These are phyloP conservation scores for Menidia menidia DNA, from an alignment of 2,797 vertebrate species.

Conservation along the genomic window DNA sequence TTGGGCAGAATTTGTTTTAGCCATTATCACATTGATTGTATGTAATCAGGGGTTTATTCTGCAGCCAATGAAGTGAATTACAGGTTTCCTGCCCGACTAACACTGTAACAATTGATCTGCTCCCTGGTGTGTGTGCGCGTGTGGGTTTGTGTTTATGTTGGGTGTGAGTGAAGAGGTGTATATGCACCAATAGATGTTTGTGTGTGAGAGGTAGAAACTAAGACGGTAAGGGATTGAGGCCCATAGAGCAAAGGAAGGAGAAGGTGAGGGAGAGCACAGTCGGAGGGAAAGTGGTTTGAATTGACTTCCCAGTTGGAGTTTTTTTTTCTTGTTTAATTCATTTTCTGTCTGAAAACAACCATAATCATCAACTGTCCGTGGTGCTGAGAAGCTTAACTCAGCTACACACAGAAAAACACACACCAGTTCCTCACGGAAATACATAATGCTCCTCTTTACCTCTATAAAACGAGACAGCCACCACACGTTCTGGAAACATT, in stretches of 20 bases:
- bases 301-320: conserved; percentile 72
- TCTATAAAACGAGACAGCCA: conserved; percentile 13
- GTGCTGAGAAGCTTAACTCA: conserved; percentile 47
- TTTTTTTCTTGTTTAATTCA: conserved; percentile 68
- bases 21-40: conserved; percentile 89
- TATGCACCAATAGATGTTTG: conserved; percentile 52
- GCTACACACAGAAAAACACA: conserved; percentile 34
- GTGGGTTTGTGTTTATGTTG: conserved; percentile 25
- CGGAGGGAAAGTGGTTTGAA: conserved; percentile 75
- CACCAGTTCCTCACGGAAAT: background rate
- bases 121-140: conserved; percentile 68
- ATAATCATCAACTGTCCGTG: conserved; percentile 72
- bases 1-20: conserved; percentile 89
- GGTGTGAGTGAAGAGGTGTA: conserved; percentile 38
- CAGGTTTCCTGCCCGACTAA: conserved; percentile 91
- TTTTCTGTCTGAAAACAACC: conserved; percentile 76
- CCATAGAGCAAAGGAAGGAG: conserved; percentile 48
- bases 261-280: conserved; percentile 59
- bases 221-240: conserved; percentile 46
- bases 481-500: conserved; percentile 12
- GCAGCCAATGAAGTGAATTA: conserved; percentile 92
- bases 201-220: conserved; percentile 56
- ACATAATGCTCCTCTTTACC: conserved; percentile 17
- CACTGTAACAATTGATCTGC: conserved; percentile 97
- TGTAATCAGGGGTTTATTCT: conserved; percentile 90